These are phyloP conservation scores for Hippopotamyrus pictus DNA, from an alignment of 2,797 vertebrate species.

Conservation along the genomic window DNA sequence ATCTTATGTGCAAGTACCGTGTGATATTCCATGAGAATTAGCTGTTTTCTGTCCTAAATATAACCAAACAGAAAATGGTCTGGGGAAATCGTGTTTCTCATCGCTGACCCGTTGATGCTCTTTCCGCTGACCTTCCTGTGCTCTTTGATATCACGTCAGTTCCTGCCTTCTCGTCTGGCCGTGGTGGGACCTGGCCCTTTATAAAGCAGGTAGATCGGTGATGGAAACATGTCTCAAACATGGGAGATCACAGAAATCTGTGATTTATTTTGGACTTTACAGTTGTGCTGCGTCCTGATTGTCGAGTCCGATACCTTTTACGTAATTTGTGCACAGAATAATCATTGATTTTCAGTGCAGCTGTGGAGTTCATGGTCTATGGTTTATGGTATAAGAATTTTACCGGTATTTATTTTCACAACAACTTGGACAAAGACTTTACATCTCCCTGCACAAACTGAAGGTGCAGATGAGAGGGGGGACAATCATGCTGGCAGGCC, in stretches of 20 bases:
- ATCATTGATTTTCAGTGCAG: slow-evolving; percentile 20
- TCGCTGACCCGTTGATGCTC: not conserved
- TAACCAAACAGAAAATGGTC: not conserved
- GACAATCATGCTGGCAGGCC: not conserved
- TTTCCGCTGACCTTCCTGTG: not conserved
- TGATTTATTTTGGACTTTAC: not conserved
- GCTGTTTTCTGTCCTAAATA: not conserved
- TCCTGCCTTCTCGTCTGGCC: not conserved
- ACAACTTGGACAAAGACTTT: slow-evolving; percentile 35
- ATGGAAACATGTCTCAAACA: slow-evolving; percentile 14
- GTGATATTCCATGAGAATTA: not conserved
- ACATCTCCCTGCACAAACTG: not conserved
- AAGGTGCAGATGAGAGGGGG: not conserved
- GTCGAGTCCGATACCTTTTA: slow-evolving; percentile 34
- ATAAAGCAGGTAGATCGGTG: slow-evolving; percentile 32
- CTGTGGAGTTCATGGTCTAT: slow-evolving; percentile 25
- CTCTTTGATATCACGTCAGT: not conserved
- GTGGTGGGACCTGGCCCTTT: not conserved
- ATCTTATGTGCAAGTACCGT: not conserved
- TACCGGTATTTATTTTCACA: slow-evolving; percentile 32
- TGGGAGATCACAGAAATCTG: slow-evolving; percentile 23
- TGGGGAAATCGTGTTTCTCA: not conserved
- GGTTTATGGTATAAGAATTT: slow-evolving; percentile 27
- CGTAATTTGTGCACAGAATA: slow-evolving; percentile 33
- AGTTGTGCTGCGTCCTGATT: slow-evolving; percentile 14